These are phyloP conservation scores for Pseudorectes ferrugineus DNA, from an alignment of 2,113 vertebrate species.

Conservation along the genomic window DNA sequence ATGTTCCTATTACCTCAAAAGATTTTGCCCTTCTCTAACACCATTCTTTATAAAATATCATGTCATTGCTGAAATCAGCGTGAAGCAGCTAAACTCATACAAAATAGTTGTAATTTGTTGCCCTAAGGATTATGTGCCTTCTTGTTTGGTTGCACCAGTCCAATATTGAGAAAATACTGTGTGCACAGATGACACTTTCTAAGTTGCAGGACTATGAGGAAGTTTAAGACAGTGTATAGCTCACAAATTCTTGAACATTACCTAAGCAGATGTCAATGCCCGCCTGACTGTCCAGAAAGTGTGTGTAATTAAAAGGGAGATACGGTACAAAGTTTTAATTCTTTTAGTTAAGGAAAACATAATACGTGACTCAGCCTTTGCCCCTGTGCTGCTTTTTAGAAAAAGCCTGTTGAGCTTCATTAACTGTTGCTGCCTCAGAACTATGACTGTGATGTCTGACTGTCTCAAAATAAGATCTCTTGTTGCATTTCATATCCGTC, in stretches of 20 bases:
- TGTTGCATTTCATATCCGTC: slow-evolving; percentile 73
- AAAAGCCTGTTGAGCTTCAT: slow-evolving; percentile 1
- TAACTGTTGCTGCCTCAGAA: slow-evolving; percentile 33
- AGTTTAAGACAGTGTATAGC: not conserved
- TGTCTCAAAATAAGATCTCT: slow-evolving; percentile 68
- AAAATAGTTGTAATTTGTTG: not conserved
- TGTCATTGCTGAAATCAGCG: not conserved
- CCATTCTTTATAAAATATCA: not conserved
- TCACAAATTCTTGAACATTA: not conserved
- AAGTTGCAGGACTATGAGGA: not conserved
- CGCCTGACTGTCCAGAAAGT: not conserved
- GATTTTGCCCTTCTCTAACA: not conserved
- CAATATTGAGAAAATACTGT: not conserved
- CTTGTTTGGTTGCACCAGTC: not conserved
- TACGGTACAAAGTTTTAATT: not conserved
- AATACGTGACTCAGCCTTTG: slow-evolving; percentile 25
- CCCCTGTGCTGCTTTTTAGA: not conserved
- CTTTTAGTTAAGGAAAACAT: not conserved
- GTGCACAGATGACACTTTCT: not conserved
- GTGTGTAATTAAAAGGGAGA: slow-evolving; percentile 24
- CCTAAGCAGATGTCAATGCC: not conserved
- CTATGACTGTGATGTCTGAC: slow-evolving; percentile 19
- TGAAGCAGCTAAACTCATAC: not conserved
- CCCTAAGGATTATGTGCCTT: not conserved
- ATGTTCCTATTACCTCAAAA: not conserved